phyloP scores from a whole-genome alignment of 2,888 invertebrate genomes.

The Imbricaverruca yamaguchii region DNA sequence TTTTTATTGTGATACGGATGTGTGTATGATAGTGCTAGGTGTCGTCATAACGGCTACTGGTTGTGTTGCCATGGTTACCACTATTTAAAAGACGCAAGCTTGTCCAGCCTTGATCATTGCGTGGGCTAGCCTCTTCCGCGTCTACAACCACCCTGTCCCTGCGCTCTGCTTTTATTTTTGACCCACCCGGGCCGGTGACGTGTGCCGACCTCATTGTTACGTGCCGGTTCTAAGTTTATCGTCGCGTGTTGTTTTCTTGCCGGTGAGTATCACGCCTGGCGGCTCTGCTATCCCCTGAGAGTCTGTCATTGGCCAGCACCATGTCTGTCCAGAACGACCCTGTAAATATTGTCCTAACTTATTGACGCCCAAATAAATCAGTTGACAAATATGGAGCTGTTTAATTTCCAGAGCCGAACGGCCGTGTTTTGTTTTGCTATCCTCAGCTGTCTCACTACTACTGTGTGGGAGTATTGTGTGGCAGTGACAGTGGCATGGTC shows the following conservation, averaged over 20 bases:
- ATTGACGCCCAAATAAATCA: conserved; percentile 15
- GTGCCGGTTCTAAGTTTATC: neutral
- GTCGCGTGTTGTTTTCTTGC: neutral
- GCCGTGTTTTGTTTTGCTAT: too few relatives aligned
- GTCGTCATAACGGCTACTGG: neutral
- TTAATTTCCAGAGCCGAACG: neutral
- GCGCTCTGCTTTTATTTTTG: neutral
- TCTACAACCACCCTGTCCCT: too few relatives aligned
- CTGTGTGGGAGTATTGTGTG: too few relatives aligned
- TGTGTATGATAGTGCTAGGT: neutral
- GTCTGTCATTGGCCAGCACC: neutral
- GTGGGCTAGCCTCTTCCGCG: too few relatives aligned
- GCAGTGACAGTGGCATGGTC: too few relatives aligned
- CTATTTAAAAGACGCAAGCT: too few relatives aligned
- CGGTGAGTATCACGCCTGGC: neutral
- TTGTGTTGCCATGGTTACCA: neutral
- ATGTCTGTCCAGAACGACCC: neutral
- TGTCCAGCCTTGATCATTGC: too few relatives aligned
- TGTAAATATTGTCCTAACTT: conserved; percentile 18
- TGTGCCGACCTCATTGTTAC: neutral
- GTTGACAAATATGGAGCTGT: neutral
- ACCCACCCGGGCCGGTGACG: neutral
- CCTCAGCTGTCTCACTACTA: too few relatives aligned
- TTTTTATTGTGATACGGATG: conserved; percentile 13
- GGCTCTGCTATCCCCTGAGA: neutral